Conservation (phyloP, 2,888 invertebrate species). For the Hyppa rectilinea region DNA sequence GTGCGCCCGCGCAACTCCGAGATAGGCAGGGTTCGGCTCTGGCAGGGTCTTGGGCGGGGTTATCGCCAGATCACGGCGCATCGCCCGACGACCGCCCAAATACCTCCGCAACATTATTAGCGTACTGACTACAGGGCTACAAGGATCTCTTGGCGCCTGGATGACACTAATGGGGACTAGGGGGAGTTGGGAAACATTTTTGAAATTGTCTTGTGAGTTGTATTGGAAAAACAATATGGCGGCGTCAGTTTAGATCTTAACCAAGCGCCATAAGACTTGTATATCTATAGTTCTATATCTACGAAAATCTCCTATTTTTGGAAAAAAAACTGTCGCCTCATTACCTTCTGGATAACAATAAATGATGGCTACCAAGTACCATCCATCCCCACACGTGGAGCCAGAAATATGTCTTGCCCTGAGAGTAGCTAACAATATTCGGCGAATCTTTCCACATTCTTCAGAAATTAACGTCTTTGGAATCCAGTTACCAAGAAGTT, state of each 20-base stretch:
- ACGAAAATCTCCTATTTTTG: neutral
- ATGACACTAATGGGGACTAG: no score
- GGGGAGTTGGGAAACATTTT: neutral
- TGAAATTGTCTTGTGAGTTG: neutral
- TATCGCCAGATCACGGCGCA: constrained; percentile 52
- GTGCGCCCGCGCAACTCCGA: constrained; percentile 17
- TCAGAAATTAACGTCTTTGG: neutral
- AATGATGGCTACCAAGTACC: neutral
- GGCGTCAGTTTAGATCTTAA: neutral
- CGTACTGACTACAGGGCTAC: constrained; percentile 2
- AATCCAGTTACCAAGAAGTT: neutral
- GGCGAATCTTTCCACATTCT: neutral
- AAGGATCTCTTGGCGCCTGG: neutral
- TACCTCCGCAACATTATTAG: constrained; percentile 28
- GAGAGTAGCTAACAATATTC: neutral
- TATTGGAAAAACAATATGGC: neutral
- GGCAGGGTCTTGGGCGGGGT: constrained; percentile 54
- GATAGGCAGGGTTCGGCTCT: constrained; percentile 22
- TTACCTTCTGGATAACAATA: neutral
- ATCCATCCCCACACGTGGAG: neutral
- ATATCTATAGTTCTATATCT: neutral
- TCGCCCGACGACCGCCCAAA: constrained; percentile 28
- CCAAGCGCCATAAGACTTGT: neutral
- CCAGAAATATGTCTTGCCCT: neutral
- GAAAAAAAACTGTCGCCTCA: neutral